phyloP scores from a whole-genome alignment of 2,113 vertebrate genomes.

The Amia ocellicauda region DNA sequence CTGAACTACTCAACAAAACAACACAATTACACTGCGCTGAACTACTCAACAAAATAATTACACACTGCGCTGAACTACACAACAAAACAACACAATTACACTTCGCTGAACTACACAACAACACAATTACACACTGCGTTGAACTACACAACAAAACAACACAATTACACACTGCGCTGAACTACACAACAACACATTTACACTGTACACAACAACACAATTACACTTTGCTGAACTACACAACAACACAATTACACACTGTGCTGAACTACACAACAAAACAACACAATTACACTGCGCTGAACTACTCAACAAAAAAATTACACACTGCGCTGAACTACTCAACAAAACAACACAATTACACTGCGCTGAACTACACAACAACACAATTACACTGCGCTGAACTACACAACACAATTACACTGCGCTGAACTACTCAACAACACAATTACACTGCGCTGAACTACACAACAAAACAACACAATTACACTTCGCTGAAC shows the following conservation, averaged over 20 bases:
- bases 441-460: too few species aligned
- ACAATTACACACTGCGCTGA: background rate
- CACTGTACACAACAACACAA: background rate
- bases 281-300: too few species aligned
- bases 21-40: too few species aligned
- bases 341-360: constrained; percentile 15
- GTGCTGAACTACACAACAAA: constrained; percentile 71
- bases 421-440: background rate
- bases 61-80: constrained; percentile 78
- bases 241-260: too few species aligned
- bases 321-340: constrained; percentile 81
- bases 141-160: background rate
- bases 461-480: too few species aligned
- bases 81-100: constrained; percentile 14
- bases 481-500: too few species aligned
- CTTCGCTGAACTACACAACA: background rate
- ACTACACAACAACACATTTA: background rate
- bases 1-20: background rate
- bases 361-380: background rate
- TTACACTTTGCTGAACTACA: too few species aligned
- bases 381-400: background rate
- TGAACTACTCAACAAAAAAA: too few species aligned
- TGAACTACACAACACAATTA: background rate
- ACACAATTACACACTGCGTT: background rate
- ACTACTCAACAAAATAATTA: too few species aligned